Evolutionary conservation across 2,113 vertebrate genomes (phyloP), one percentile per base, ranked within the genome.

Genomic region (Geococcyx californianus): DNA sequence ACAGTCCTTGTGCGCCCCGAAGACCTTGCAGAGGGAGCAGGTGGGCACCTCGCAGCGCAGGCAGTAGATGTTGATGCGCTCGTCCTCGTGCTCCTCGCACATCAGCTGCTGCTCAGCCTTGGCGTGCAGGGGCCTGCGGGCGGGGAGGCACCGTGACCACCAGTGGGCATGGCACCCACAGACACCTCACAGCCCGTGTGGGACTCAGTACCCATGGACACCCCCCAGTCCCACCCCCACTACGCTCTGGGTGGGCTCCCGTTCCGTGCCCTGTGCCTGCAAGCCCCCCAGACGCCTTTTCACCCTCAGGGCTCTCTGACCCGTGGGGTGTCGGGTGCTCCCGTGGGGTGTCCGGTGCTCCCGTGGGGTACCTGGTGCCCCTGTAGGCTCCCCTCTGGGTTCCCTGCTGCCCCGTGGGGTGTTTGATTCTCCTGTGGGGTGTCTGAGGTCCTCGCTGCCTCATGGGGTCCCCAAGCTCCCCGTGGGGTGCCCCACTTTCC

Each of bases 11-110:
- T 99, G 99, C 7, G 97, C 97, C 0, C 99, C 99, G 0, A 99
- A 99, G 96, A 99, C 99, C 91, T 99, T 99, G 97, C 99, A 99
- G 98, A 99, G 98, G 69, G 99, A 99, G 97, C 99, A 99, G 93
- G 99, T 99, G 70, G 99, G 99, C 19, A 92, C 97, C 97, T 99
- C 98, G 4, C 99, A 99, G 90, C 95, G 98, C 90, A 99, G 96
- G 89, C 99, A 99, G 98, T 99, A 99, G 97, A 99, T 99, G 86
- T 99, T 99, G 96, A 99, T 98, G 94, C 98, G 98, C 96, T 99
- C 99, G 0, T 99, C 99, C 40, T 98, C 97, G 1, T 99, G 99
- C 20, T 99, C 98, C 68, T 99, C 98, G 4, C 99, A 99, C 98
- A 98, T 98, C 74, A 98, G 94, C 70, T 98, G 98, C 93, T 98